These are phyloP conservation scores for Glyphotaelius pellucidus DNA, from an alignment of 2,888 invertebrate genomes.

Conservation along the genomic window DNA sequence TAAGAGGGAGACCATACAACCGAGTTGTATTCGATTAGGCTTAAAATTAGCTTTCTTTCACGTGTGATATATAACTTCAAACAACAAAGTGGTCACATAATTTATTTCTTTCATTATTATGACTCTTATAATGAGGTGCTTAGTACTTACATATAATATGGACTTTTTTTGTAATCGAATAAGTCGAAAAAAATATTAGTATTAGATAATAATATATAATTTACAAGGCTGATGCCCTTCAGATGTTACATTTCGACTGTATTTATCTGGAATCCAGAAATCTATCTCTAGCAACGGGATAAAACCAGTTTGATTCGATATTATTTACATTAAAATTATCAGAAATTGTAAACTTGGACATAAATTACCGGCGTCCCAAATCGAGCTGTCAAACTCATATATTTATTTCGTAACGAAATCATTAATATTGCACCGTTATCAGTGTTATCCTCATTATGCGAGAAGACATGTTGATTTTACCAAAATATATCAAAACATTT, in stretches of 20 bases:
- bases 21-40: no score
- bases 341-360: slow-evolving; percentile 29
- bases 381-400: slow-evolving; percentile 6
- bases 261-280: slow-evolving; percentile 29
- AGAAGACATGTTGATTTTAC: background rate
- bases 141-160: background rate
- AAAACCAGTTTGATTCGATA: slow-evolving; percentile 26
- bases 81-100: no score
- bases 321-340: slow-evolving; percentile 42
- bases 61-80: no score
- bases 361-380: slow-evolving; percentile 33
- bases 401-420: slow-evolving; percentile 9
- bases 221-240: background rate
- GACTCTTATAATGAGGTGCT: no score
- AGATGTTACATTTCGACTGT: background rate
- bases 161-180: background rate
- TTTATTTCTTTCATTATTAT: no score
- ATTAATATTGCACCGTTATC: background rate
- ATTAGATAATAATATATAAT: background rate
- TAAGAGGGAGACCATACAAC: no score
- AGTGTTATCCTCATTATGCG: background rate
- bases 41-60: no score
- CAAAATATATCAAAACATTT: background rate
- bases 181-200: background rate
- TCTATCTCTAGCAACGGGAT: slow-evolving; percentile 15